A percentile compares a stretch with the other conserved stretches of the same genome.
phyloP scores from a whole-genome alignment of 2,888 invertebrate genomes.

The Papilio protenor region DNA sequence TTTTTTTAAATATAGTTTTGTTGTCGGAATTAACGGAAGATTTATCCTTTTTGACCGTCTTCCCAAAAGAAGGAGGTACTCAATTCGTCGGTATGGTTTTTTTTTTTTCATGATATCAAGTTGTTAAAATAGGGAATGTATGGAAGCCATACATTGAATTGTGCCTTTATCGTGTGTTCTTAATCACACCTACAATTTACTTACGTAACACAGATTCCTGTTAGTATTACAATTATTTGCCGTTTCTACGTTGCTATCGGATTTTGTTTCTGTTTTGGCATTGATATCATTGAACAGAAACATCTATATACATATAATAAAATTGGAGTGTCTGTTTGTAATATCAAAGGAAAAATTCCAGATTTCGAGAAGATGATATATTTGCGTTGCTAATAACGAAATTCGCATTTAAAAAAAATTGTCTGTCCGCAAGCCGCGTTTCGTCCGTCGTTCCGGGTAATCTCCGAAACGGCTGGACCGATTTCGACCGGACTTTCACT shows the following conservation, averaged over 20 bases:
- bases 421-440: too few species aligned
- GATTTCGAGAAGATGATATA: too few species aligned
- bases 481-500: too few species aligned
- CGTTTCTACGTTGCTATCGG: neutral
- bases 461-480: too few species aligned
- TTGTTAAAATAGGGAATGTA: constrained; percentile 6
- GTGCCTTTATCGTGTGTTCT: constrained; percentile 1
- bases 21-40: neutral
- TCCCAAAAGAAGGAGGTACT: too few species aligned
- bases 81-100: too few species aligned
- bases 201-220: constrained; percentile 11
- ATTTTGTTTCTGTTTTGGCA: neutral
- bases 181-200: constrained; percentile 14
- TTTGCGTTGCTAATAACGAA: too few species aligned
- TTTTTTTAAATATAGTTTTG: neutral
- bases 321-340: too few species aligned
- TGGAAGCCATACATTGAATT: neutral
- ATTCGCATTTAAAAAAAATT: too few species aligned
- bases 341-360: too few species aligned
- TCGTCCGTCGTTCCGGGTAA: too few species aligned
- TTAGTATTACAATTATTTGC: neutral
- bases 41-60: neutral
- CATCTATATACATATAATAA: too few species aligned
- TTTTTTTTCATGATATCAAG: neutral
- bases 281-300: neutral